These are phyloP conservation scores for Lepidotrigona ventralis DNA, from an alignment of 1,140 invertebrate genomes.

Conservation along the genomic window DNA sequence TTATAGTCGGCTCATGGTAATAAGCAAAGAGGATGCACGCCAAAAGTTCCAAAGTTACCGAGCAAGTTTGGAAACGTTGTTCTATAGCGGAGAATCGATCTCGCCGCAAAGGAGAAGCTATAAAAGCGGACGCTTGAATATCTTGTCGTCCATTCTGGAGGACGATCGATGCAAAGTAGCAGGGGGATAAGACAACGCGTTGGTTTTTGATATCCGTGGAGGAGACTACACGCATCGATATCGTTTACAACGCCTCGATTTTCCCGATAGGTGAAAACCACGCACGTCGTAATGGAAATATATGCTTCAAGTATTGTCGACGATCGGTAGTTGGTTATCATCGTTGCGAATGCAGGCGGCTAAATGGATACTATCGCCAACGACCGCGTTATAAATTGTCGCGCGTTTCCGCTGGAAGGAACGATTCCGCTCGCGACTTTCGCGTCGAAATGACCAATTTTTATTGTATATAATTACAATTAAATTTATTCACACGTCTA, in stretches of 20 bases:
- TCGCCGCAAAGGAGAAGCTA: not conserved
- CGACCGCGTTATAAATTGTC: not conserved
- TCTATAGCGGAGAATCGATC: not conserved
- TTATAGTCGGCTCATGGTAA: too few species aligned
- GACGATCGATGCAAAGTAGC: slow-evolving; percentile 10
- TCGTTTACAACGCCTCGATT: slow-evolving; percentile 34
- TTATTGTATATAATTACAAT: not conserved
- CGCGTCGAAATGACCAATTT: not conserved
- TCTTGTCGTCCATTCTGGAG: not conserved
- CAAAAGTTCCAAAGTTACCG: not conserved
- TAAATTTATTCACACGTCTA: not conserved
- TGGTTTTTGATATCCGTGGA: not conserved
- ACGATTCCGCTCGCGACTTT: not conserved
- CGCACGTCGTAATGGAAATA: slow-evolving; percentile 23
- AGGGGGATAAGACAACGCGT: not conserved
- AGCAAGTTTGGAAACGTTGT: not conserved
- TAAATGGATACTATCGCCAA: slow-evolving; percentile 9
- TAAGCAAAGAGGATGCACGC: not conserved
- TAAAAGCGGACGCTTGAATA: not conserved
- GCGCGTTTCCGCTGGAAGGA: not conserved
- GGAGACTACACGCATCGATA: slow-evolving; percentile 19
- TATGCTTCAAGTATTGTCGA: slow-evolving; percentile 14
- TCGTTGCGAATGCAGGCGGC: not conserved
- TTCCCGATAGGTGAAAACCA: not conserved
- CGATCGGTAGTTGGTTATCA: slow-evolving; percentile 37